Conservation (phyloP, 2,113 vertebrate genomes). For the Nymphicus hollandicus region DNA sequence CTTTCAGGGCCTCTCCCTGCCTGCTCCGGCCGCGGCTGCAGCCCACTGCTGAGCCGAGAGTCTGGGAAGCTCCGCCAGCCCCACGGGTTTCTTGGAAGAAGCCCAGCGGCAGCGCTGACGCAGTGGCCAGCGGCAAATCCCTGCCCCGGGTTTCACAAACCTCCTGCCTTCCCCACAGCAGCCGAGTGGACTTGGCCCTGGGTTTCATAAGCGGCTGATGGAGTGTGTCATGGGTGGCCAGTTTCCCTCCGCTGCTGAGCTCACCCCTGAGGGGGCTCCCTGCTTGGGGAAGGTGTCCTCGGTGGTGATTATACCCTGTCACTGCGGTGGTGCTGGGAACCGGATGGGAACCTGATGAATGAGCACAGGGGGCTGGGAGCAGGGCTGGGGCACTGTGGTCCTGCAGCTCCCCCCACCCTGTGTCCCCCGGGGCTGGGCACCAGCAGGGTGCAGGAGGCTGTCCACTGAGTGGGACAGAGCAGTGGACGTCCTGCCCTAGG, state of each 20-base stretch:
- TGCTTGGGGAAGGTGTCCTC: background rate
- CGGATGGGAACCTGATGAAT: background rate
- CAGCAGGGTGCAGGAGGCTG: background rate
- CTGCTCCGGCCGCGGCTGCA: background rate
- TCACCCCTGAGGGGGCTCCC: background rate
- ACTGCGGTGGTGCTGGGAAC: accelerated
- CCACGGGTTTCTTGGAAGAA: slow-evolving; percentile 14
- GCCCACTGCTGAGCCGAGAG: slow-evolving; percentile 6
- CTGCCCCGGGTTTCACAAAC: slow-evolving; percentile 58
- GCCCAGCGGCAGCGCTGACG: slow-evolving; percentile 32
- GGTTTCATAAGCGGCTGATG: background rate
- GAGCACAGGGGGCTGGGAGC: background rate
- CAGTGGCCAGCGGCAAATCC: background rate
- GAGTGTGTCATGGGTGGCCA: background rate
- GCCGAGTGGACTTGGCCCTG: slow-evolving; percentile 24
- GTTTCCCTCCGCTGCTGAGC: slow-evolving; percentile 13
- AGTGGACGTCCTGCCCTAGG: background rate
- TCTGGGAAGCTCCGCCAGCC: slow-evolving; percentile 49
- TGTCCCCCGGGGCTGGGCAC: background rate
- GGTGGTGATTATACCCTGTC: background rate
- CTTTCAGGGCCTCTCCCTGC: background rate
- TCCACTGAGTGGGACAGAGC: accelerated
- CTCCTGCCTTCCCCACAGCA: background rate
- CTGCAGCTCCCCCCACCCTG: background rate
- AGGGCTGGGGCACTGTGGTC: accelerated